phyloP scores from a whole-genome alignment of 2,797 vertebrate species.

The Otus scops region DNA sequence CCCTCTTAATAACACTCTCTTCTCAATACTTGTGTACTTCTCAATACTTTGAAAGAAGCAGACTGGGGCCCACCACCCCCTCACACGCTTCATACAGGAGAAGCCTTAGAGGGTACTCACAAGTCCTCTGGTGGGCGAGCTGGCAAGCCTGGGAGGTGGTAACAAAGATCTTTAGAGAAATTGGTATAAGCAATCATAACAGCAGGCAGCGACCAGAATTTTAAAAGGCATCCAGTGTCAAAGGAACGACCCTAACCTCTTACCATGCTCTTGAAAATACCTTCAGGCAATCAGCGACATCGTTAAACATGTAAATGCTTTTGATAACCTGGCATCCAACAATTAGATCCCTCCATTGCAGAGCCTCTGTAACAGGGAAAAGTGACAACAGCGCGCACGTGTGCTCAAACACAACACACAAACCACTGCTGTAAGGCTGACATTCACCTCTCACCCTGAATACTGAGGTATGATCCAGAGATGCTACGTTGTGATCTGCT shows the following conservation, averaged over 20 bases:
- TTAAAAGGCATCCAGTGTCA: not conserved
- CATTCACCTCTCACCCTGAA: not conserved
- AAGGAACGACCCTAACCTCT: not conserved
- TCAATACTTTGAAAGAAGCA: not conserved
- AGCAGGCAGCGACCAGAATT: not conserved
- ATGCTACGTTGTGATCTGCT: not conserved
- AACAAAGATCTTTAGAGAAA: not conserved
- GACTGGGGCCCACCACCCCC: not conserved
- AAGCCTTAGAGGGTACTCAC: not conserved
- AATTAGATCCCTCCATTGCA: not conserved
- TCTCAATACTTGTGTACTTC: not conserved
- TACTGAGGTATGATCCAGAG: not conserved
- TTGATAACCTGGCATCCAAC: not conserved
- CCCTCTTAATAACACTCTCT: not conserved
- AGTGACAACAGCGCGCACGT: not conserved
- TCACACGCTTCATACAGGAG: not conserved
- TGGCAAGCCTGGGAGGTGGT: not conserved
- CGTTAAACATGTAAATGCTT: slow-evolving; percentile 4
- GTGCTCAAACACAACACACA: not conserved
- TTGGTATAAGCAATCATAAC: not conserved
- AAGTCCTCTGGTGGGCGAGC: not conserved
- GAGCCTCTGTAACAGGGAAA: not conserved
- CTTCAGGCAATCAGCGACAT: not conserved
- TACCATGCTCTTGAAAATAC: slow-evolving; percentile 6
- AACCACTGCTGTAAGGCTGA: not conserved